Base-by-base conservation (phyloP, 2,888 invertebrate genomes). In the Nycteola revayana region DNA sequence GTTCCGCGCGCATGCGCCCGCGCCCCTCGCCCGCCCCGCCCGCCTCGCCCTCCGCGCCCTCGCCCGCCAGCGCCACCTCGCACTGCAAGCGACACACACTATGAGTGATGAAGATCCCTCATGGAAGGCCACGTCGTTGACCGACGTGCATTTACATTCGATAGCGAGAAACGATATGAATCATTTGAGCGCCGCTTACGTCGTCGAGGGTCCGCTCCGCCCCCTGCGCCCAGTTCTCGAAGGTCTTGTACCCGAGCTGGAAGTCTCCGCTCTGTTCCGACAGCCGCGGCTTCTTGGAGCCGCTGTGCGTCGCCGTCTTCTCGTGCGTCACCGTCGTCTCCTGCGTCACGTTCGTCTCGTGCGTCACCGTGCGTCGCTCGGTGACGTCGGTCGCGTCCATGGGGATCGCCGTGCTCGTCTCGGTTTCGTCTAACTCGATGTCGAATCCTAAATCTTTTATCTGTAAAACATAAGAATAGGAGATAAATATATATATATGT, bases 381-480 rank as follows among this genome's bases (percentile, higher is more conserved):
- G 55, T 45, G 28, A 73, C 74, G 26, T 77, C 71, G 36, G 71
- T 75, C n/a, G 70, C 7, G 50, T 62, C 30, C 58, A 69, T 54
- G 66, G 77, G 73, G 33, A 65, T 68, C 28, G 69, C 66, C 31
- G 62, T 48, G 26, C 53, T 42, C 27, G 61, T 51, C 25, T 76
- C 75, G 0, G 67, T 51, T 10, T 63, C 63, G 24, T 64, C 66
- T 25, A 76, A 48, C 32, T 85, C 80, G 47, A 83, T 66, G 42
- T 91, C 91, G 59, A 92, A 92, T 10, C 92, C 92, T n/a, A 91
- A 83, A 49, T 87, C 91, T 27, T 89, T 87, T 53, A 92, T 92
- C 92, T 92, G 64, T 2, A 57, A 45, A 42, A 7, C 3, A 14
- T 14, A 5, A 18, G 6, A 18, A 6, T 18, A 18, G 18, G 18